These are phyloP conservation scores for Stictonetta naevosa DNA, from an alignment of 2,113 vertebrate genomes.

Conservation along the genomic window DNA sequence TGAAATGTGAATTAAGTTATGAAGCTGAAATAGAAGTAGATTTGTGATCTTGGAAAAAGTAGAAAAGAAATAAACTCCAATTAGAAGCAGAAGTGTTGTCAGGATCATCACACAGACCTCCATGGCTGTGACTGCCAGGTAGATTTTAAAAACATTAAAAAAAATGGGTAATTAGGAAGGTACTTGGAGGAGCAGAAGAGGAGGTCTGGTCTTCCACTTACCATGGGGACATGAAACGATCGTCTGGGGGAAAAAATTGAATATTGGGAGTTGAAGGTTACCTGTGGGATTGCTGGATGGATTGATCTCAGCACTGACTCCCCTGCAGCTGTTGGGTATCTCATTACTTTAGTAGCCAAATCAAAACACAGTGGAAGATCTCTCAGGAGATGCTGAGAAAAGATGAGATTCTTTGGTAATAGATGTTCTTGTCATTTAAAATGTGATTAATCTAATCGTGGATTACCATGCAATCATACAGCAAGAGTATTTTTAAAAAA, in stretches of 20 bases:
- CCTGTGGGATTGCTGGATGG: neutral
- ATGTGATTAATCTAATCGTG: neutral
- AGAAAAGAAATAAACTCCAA: neutral
- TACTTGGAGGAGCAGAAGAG: neutral
- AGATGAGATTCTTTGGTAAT: neutral
- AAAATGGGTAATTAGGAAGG: neutral
- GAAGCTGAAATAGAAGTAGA: neutral
- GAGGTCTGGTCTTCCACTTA: neutral
- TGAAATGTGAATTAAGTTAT: neutral
- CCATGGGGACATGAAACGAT: neutral
- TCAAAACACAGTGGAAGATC: neutral
- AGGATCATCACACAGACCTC: neutral
- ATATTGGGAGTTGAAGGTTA: neutral
- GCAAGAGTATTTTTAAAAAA: neutral
- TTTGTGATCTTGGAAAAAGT: neutral
- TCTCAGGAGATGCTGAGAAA: neutral
- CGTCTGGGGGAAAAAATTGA: neutral
- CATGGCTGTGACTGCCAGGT: rapidly evolving
- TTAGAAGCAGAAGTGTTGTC: neutral
- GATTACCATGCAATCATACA: neutral
- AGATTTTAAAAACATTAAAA: neutral
- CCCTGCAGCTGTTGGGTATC: neutral
- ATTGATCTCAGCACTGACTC: neutral
- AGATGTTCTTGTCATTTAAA: neutral
- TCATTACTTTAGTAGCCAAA: neutral